Evolutionary conservation across 2,797 vertebrate species (phyloP).

Genomic region (Neoniphon sammara): DNA sequence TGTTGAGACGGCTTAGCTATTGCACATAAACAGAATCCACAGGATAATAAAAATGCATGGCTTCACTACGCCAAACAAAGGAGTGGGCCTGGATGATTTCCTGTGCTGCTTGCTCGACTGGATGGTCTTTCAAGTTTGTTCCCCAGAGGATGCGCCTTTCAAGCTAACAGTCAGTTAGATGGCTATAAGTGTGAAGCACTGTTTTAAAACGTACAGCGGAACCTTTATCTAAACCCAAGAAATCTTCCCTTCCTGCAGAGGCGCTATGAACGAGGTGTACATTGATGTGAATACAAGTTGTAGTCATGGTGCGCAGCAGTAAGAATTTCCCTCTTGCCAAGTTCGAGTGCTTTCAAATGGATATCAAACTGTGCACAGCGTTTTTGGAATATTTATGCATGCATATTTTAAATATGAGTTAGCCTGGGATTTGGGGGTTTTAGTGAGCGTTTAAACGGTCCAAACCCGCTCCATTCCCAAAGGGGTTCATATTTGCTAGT

Average conservation of each 20-base stretch:
- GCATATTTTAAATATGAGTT: conserved; percentile 27
- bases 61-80: conserved; percentile 20
- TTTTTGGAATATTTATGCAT: conserved; percentile 43
- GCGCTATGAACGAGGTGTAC: no score
- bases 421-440: conserved; percentile 35
- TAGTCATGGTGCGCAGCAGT: neutral
- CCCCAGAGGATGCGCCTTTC: conserved; percentile 29
- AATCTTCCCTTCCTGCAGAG: no score
- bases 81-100: conserved; percentile 17
- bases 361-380: conserved; percentile 42
- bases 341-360: conserved; percentile 42
- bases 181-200: conserved; percentile 22
- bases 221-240: conserved; percentile 17
- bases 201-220: conserved; percentile 35
- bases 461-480: conserved; percentile 38
- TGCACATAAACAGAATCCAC: conserved; percentile 26
- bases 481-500: conserved; percentile 25
- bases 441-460: conserved; percentile 41
- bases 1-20: conserved; percentile 33
- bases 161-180: neutral
- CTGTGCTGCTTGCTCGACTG: conserved; percentile 31
- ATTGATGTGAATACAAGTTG: neutral
- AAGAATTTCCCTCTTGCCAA: conserved; percentile 10
- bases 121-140: conserved; percentile 37
- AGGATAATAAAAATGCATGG: conserved; percentile 3